Evolutionary conservation across 2,113 vertebrate species (phyloP).

Genomic region (Puntigrus tetrazona): DNA sequence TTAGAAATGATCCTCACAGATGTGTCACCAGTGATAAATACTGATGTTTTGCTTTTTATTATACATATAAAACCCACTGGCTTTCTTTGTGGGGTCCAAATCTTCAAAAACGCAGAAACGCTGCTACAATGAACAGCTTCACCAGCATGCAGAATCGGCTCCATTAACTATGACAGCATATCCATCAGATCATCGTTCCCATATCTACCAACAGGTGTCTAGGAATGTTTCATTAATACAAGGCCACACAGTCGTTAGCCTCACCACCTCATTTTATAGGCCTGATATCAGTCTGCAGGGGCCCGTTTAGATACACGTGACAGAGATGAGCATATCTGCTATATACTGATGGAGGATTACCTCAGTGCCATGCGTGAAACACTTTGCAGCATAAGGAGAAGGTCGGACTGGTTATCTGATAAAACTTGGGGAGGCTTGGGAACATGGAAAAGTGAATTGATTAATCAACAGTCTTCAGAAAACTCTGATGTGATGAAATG

Average conservation of each 20-base stretch:
- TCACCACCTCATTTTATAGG: conserved; percentile 70
- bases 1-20: conserved; percentile 5
- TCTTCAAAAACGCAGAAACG: conserved; percentile 15
- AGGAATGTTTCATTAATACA: conserved; percentile 40
- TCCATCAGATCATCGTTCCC: conserved; percentile 69
- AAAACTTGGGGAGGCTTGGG: conserved; percentile 38
- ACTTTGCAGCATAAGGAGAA: conserved; percentile 56
- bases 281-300: conserved; percentile 55
- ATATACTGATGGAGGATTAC: conserved; percentile 28
- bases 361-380: conserved; percentile 66
- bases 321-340: conserved; percentile 10
- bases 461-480: conserved; percentile 9
- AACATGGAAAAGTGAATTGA: conserved; percentile 33
- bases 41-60: background rate
- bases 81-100: conserved; percentile 28
- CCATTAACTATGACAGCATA: conserved; percentile 63
- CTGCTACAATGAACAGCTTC: conserved; percentile 44
- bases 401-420: conserved; percentile 29
- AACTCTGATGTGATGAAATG: conserved; percentile 8
- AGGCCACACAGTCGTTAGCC: conserved; percentile 55
- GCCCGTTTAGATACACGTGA: conserved; percentile 25
- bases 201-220: conserved; percentile 66
- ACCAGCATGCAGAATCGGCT: conserved; percentile 54
- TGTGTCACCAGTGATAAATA: conserved; percentile 23
- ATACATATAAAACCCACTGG: conserved; percentile 18